These are phyloP conservation scores for Chromis chromis DNA, from an alignment of 2,797 vertebrate species.

Conservation along the genomic window DNA sequence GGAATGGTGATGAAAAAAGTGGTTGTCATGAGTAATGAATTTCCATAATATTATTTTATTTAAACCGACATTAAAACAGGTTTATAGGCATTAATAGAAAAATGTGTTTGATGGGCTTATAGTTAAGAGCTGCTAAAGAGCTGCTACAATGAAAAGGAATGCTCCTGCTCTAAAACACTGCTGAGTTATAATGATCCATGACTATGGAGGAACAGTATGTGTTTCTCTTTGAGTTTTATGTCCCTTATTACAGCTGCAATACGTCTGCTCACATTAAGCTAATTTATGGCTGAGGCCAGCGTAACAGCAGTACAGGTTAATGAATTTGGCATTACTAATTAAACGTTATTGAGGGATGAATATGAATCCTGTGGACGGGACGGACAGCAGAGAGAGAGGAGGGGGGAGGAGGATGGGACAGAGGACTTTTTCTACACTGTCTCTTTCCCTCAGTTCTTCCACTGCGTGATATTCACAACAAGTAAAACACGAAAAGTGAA, in stretches of 20 bases:
- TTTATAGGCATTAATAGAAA: conserved; percentile 23
- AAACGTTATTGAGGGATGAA: conserved; percentile 96
- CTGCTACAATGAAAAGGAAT: conserved; percentile 54
- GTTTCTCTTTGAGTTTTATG: conserved; percentile 86
- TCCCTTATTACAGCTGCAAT: conserved; percentile 87
- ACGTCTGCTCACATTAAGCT: conserved; percentile 85
- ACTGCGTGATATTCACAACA: conserved; percentile 38
- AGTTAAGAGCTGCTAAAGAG: conserved; percentile 61
- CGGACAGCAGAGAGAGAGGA: conserved; percentile 62
- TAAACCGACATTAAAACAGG: conserved; percentile 34
- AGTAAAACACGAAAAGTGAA: conserved; percentile 45
- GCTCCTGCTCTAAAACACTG: conserved; percentile 61
- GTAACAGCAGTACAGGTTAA: conserved; percentile 92
- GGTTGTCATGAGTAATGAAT: conserved; percentile 27
- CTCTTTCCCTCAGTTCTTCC: conserved; percentile 55
- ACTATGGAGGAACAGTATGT: conserved; percentile 71
- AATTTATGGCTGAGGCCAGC: conserved; percentile 85
- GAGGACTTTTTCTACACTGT: conserved; percentile 60
- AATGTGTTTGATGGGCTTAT: conserved; percentile 34
- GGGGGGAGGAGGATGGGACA: conserved; percentile 49
- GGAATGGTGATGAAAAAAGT: conserved; percentile 24
- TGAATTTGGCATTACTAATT: conserved; percentile 98
- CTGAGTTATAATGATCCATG: conserved; percentile 81
- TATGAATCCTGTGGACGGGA: conserved; percentile 92
- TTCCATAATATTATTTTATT: conserved; percentile 35